Evolutionary conservation across 2,113 vertebrate genomes (phyloP).

Genomic region (Pipra filicauda): DNA sequence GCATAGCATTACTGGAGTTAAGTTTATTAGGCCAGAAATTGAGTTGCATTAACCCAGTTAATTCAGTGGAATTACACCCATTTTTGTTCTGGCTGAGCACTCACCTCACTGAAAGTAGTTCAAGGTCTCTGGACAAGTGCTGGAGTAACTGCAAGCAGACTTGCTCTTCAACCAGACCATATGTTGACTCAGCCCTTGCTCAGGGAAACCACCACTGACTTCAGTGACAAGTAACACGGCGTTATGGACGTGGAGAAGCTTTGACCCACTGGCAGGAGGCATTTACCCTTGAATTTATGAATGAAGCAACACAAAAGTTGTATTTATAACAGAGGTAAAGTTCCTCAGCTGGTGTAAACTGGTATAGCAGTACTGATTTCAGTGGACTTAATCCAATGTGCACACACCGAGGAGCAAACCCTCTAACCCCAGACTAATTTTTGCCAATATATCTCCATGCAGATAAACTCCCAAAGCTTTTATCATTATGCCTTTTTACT

Average conservation of each 20-base stretch:
- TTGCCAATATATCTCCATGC: conserved; percentile 36
- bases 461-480: conserved; percentile 47
- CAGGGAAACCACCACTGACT: conserved; percentile 26
- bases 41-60: background rate
- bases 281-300: conserved; percentile 7
- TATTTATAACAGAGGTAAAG: background rate
- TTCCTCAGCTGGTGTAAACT: conserved; percentile 17
- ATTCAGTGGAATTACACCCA: background rate
- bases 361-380: background rate
- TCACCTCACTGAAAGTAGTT: background rate
- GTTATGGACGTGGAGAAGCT: background rate
- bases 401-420: background rate
- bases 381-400: background rate
- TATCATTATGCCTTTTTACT: conserved; percentile 41
- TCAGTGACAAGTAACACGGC: background rate
- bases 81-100: background rate
- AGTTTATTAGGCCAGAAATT: background rate
- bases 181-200: conserved; percentile 12
- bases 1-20: background rate
- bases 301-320: background rate
- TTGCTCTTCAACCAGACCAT: background rate
- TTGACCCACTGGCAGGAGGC: background rate
- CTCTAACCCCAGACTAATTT: background rate
- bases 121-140: background rate
- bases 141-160: background rate